These are phyloP conservation scores for Otolemur crassicaudatus DNA, from an alignment of 2,797 vertebrate genomes.

Conservation along the genomic window DNA sequence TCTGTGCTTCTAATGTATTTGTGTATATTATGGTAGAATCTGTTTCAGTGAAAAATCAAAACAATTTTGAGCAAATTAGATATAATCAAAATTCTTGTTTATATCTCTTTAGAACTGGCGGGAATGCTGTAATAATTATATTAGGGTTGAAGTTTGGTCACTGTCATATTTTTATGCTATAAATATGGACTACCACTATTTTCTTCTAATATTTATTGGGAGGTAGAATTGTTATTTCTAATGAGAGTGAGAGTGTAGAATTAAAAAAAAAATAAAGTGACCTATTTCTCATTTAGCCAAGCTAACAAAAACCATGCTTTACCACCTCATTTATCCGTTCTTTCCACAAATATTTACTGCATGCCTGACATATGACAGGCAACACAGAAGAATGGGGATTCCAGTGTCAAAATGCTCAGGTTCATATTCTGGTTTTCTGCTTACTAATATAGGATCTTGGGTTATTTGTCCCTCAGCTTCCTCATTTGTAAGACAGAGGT, in stretches of 20 bases:
- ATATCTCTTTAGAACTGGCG: not conserved
- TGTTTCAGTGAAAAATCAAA: slow-evolving; percentile 8
- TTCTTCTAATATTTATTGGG: not conserved
- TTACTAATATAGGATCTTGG: not conserved
- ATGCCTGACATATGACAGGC: not conserved
- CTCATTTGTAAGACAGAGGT: not conserved
- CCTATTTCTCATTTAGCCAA: slow-evolving; percentile 2
- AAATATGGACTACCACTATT: not conserved
- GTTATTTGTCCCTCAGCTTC: not conserved
- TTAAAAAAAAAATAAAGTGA: slow-evolving; percentile 20
- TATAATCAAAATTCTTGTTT: not conserved
- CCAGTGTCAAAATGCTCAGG: no score
- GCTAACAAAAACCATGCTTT: not conserved
- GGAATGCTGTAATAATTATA: not conserved
- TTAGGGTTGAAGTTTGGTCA: not conserved
- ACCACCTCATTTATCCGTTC: not conserved
- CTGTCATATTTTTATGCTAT: not conserved
- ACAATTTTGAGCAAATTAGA: slow-evolving; percentile 27
- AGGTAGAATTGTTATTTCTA: not conserved
- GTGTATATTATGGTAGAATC: not conserved
- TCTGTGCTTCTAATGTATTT: not conserved
- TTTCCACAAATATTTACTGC: not conserved
- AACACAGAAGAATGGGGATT: not conserved
- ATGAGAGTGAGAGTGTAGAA: not conserved
- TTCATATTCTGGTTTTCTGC: not conserved